Percentiles rank a stretch among this genome's conserved stretches.
phyloP scores from a whole-genome alignment of 2,888 invertebrate species.

The Metacarcinus magister region DNA sequence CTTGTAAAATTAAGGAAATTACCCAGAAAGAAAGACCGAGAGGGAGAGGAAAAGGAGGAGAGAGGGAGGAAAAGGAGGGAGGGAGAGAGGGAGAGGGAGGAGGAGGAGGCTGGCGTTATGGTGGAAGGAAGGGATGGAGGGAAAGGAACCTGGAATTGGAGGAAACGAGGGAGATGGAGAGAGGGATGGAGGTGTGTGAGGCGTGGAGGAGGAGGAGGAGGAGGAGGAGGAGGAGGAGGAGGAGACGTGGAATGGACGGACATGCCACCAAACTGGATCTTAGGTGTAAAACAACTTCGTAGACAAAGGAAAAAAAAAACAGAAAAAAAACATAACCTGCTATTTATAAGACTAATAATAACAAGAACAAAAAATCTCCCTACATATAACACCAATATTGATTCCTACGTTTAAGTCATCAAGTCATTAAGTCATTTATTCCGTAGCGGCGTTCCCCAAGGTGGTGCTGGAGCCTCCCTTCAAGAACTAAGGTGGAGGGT shows the following conservation, averaged over 20 bases:
- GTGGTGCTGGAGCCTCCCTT: neutral
- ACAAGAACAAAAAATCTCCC: too few relatives aligned
- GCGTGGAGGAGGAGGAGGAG: neutral
- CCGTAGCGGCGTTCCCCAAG: neutral
- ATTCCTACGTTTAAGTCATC: neutral
- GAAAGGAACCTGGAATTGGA: neutral
- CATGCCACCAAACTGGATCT: slow-evolving; percentile 23
- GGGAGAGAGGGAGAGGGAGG: neutral
- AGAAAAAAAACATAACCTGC: neutral
- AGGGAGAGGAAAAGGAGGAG: neutral
- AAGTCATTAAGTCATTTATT: neutral
- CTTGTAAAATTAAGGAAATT: slow-evolving; percentile 27
- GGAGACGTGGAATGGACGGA: neutral
- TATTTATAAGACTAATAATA: neutral
- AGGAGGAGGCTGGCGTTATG: neutral
- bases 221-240: slow-evolving; percentile 9
- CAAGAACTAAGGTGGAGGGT: neutral
- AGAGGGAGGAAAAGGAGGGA: neutral
- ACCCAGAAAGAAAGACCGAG: neutral
- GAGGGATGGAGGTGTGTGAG: neutral
- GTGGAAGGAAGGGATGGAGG: neutral
- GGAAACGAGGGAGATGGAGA: neutral
- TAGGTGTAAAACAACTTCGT: neutral
- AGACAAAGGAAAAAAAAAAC: neutral
- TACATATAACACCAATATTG: neutral